Base-by-base conservation (phyloP, 2,113 vertebrate species). In the Talpa occidentalis region DNA sequence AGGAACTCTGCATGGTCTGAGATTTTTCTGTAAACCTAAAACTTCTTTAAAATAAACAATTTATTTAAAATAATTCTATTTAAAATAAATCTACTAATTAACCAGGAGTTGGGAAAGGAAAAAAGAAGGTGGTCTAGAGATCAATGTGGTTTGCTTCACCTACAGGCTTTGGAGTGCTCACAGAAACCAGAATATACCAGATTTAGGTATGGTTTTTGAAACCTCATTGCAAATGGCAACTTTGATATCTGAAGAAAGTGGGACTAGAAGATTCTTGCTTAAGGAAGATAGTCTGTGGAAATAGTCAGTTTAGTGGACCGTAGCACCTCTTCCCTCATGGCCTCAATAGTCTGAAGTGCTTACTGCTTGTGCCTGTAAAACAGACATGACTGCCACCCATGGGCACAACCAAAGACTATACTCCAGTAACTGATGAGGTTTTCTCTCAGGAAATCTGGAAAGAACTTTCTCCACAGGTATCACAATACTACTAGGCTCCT, bases 341-440 rank as follows among this genome's bases (percentile, higher is more conserved):
- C 5, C 81, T 93, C 87, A 6, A 30, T 26, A 66, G 70, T 37
- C 47, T 67, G 52, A 60, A 15, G 7, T 28, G 66, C 15, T 49
- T 28, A 26, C 35, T 32, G 26, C 24, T 30, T 37, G 9, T 40
- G 24, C 21, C 62, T 32, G 30, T n/a, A n/a, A 85, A 44, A 52
- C 28, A 74, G 76, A 62, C 8, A n/a, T n/a, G 69, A 26, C 77
- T 76, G 16, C 32, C 54, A 54, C 30, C 4, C 3, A 16, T 0
- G 12, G 26, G 24, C 10, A 56, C 24, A 52, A 17, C 32, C 16
- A n/a, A 32, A 19, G 3, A 49, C 19, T 2, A 42, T 35, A 37
- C 32, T 32, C 32, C 26, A 30, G 26, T 40, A n/a, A 82, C 16
- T 32, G 35, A 77, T 16, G n/a, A 26, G 0, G 0, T 5, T 8